Conservation (phyloP, 2,888 invertebrate genomes). For the Asteroscopus sphinx region DNA sequence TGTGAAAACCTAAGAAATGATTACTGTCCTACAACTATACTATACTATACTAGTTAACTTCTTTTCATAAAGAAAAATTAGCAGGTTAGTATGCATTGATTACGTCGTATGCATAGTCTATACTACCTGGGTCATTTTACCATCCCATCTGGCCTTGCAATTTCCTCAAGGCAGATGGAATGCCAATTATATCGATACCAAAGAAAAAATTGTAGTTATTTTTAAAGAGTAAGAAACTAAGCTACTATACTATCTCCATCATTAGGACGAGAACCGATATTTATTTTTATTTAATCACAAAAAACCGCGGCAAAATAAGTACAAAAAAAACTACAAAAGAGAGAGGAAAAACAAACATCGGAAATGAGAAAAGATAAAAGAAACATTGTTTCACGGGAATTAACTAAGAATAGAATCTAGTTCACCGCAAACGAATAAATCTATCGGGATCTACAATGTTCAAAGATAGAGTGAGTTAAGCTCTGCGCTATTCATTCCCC, state of each 20-base stretch:
- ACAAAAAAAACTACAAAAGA: constrained; percentile 31
- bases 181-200: no score
- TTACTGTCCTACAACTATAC: no score
- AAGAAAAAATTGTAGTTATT: no score
- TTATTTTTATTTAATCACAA: constrained; percentile 22
- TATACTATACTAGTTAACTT: no score
- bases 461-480: not conserved
- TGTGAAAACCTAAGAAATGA: no score
- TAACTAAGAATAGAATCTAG: constrained; percentile 26
- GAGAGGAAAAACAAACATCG: constrained; percentile 35
- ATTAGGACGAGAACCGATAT: not conserved
- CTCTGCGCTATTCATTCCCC: constrained; percentile 1
- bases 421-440: constrained; percentile 28
- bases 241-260: no score
- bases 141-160: no score
- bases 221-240: no score
- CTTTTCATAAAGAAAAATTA: no score
- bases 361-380: constrained; percentile 52
- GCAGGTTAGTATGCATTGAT: constrained; percentile 4
- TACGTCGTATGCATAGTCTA: constrained; percentile 12
- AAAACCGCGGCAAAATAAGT: constrained; percentile 11
- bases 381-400: constrained; percentile 26
- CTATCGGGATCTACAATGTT: constrained; percentile 10
- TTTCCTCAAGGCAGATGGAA: no score
- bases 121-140: not conserved